phyloP scores from a whole-genome alignment of 2,888 invertebrate species.

The Azorinus chamasolen region DNA sequence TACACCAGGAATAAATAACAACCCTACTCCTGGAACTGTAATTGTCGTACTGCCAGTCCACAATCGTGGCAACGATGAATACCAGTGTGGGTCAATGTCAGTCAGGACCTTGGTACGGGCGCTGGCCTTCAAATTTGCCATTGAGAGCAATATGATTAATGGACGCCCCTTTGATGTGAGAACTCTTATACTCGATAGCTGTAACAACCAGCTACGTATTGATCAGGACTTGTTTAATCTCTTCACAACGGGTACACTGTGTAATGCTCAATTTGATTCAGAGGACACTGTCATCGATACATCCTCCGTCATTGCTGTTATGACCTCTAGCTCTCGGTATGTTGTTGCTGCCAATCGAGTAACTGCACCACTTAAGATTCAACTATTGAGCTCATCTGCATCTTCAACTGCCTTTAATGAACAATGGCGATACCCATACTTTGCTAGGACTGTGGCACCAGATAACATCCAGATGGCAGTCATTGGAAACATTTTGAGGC shows the following conservation, averaged over 20 bases:
- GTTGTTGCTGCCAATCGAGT: conserved; percentile 85
- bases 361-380: conserved; percentile 87
- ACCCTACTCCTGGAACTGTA: conserved; percentile 59
- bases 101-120: conserved; percentile 78
- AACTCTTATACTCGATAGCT: conserved; percentile 79
- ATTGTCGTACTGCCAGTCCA: conserved; percentile 76
- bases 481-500: conserved; percentile 82
- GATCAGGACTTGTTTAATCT: conserved; percentile 82
- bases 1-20: conserved; percentile 23
- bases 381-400: conserved; percentile 86
- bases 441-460: conserved; percentile 80
- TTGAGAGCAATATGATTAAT: conserved; percentile 55
- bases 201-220: conserved; percentile 75
- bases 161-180: conserved; percentile 58
- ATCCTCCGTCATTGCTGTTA: conserved; percentile 78
- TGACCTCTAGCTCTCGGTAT: conserved; percentile 77
- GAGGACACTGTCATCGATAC: conserved; percentile 62
- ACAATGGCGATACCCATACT: conserved; percentile 69
- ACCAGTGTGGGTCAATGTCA: conserved; percentile 76
- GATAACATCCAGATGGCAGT: conserved; percentile 74
- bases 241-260: conserved; percentile 81
- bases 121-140: conserved; percentile 84
- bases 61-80: conserved; percentile 70
- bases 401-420: conserved; percentile 70
- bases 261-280: conserved; percentile 73